Percentiles rank a stretch among this genome's conserved stretches.
Conservation (phyloP, 2,888 invertebrate species). For the Phengaris arion region DNA sequence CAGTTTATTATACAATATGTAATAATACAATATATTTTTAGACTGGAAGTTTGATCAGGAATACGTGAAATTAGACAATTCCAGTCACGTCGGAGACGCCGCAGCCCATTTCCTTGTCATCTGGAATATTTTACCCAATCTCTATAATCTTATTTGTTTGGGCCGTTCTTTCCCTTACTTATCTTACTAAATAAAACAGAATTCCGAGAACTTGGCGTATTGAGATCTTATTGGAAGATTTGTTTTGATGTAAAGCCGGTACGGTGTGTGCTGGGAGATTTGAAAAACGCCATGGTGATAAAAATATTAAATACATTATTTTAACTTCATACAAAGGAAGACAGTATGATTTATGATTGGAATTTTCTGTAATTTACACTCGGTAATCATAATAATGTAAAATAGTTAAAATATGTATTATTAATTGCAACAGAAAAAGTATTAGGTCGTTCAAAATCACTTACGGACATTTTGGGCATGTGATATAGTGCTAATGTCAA, state of each 20-base stretch:
- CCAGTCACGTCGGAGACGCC: constrained; percentile 19
- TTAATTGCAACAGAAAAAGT: too few species aligned
- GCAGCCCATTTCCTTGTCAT: constrained; percentile 24
- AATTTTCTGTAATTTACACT: too few species aligned
- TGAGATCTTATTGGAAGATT: background rate
- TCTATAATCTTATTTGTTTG: constrained; percentile 19
- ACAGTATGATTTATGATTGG: too few species aligned
- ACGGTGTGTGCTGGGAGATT: background rate
- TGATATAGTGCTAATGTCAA: too few species aligned
- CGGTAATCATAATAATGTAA: too few species aligned
- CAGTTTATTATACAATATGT: too few species aligned
- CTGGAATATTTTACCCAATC: constrained; percentile 18
- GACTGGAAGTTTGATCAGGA: background rate
- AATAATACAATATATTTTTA: background rate
- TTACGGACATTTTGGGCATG: too few species aligned
- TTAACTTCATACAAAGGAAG: too few species aligned
- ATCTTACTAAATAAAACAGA: constrained; percentile 29
- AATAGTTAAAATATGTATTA: too few species aligned
- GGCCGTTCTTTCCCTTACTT: constrained; percentile 14
- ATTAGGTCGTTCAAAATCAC: too few species aligned
- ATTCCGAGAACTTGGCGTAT: constrained; percentile 3
- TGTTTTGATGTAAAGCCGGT: constrained; percentile 9
- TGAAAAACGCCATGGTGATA: background rate
- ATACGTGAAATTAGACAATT: constrained; percentile 14
- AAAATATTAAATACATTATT: too few species aligned